These are phyloP conservation scores for Noctilio leporinus DNA, from an alignment of 2,113 vertebrate genomes.

Conservation along the genomic window DNA sequence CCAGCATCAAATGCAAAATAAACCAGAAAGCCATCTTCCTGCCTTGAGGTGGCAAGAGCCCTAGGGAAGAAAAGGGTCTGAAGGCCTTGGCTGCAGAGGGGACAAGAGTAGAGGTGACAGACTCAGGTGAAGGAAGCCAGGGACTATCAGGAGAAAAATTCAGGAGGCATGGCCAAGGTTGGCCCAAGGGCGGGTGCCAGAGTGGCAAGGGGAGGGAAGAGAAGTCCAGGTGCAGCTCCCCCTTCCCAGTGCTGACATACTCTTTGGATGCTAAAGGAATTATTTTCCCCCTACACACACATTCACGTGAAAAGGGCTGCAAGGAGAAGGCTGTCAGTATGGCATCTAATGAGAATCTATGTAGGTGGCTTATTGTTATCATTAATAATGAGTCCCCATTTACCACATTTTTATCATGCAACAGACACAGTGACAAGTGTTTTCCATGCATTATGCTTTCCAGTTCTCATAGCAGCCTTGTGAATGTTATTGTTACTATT, in stretches of 20 bases:
- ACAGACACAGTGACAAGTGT: background rate
- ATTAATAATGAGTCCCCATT: background rate
- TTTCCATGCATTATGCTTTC: background rate
- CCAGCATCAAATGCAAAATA: conserved; percentile 61
- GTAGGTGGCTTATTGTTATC: background rate
- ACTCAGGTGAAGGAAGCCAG: background rate
- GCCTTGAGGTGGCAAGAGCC: background rate
- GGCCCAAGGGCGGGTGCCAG: background rate
- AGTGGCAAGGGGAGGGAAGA: rapidly evolving
- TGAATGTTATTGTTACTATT: background rate
- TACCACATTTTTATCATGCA: background rate
- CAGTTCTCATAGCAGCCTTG: background rate
- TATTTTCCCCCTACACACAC: background rate
- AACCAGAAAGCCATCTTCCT: background rate
- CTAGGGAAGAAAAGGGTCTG: background rate
- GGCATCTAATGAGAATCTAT: background rate
- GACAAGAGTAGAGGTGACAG: background rate
- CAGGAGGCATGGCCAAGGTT: background rate
- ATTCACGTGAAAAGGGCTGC: background rate
- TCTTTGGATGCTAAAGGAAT: background rate
- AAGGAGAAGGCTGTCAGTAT: too few species aligned
- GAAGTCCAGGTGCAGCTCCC: background rate
- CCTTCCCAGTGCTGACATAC: background rate
- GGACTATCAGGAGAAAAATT: background rate
- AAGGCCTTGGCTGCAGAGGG: background rate